Evolutionary conservation across 2,113 vertebrate species (phyloP).

Genomic region (Cinclus cinclus): DNA sequence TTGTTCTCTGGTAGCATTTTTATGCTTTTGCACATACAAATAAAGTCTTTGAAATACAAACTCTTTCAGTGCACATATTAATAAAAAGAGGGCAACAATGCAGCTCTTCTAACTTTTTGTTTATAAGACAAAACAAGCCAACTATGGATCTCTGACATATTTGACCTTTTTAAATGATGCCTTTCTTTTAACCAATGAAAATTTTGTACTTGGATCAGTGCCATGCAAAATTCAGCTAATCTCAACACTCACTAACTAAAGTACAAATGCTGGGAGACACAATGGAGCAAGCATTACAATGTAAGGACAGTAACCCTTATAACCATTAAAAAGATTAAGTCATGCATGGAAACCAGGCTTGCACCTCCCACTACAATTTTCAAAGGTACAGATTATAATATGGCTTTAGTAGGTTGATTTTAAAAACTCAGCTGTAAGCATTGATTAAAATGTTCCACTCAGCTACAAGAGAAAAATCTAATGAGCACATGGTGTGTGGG

Average conservation of each 20-base stretch:
- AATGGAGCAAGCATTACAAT: background rate
- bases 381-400: background rate
- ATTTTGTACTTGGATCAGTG: background rate
- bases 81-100: background rate
- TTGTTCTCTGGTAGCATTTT: slow-evolving; percentile 38
- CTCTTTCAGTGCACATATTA: background rate
- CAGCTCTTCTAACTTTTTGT: background rate
- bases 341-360: background rate
- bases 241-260: background rate
- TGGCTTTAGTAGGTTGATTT: background rate
- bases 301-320: background rate
- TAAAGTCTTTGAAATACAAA: background rate
- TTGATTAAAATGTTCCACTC: background rate
- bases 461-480: background rate
- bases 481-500: fast-evolving
- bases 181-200: background rate
- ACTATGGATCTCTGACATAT: background rate
- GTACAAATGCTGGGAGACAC: background rate
- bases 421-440: background rate
- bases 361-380: background rate
- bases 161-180: background rate
- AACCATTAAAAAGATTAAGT: background rate
- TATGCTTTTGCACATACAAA: background rate
- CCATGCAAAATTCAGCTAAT: background rate
- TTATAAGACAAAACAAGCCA: background rate